Evolutionary conservation across 2,888 invertebrate genomes (phyloP).

Genomic region (Oligia fasciuncula): DNA sequence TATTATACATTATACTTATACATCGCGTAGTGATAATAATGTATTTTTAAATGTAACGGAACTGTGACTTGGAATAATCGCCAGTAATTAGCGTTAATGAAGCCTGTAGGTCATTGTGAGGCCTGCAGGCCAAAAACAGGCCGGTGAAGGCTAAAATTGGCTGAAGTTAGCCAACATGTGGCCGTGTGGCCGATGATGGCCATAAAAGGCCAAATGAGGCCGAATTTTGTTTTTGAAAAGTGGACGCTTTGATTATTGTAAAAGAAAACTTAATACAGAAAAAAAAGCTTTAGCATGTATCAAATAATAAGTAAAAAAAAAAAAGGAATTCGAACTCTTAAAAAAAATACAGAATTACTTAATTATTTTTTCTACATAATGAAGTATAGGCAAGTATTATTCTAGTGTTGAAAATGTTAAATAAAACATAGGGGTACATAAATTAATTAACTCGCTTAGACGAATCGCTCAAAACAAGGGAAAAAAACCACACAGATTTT

Average conservation of each 20-base stretch:
- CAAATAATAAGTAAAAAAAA: too few species aligned
- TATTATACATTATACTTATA: conserved; percentile 70
- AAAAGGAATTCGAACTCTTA: neutral
- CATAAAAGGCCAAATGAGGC: conserved; percentile 2
- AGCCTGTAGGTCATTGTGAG: conserved; percentile 27
- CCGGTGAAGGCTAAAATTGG: conserved; percentile 2
- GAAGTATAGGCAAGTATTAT: too few species aligned
- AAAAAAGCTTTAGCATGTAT: neutral
- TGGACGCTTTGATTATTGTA: conserved; percentile 33
- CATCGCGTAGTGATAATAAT: conserved; percentile 71
- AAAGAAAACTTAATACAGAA: neutral
- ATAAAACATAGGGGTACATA: neutral
- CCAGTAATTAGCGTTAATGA: conserved; percentile 53
- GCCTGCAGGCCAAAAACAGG: neutral
- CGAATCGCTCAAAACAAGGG: neutral
- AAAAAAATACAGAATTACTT: neutral
- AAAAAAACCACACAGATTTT: too few species aligned
- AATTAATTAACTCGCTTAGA: neutral
- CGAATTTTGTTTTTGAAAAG: conserved; percentile 37
- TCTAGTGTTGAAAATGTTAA: neutral
- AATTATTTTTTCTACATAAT: neutral
- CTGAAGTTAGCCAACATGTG: neutral
- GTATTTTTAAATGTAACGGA: conserved; percentile 76
- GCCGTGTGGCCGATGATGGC: conserved; percentile 13
- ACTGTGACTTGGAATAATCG: conserved; percentile 65